These are phyloP conservation scores for Dinocampus coccinellae DNA, from an alignment of 2,888 invertebrate species.

Conservation along the genomic window DNA sequence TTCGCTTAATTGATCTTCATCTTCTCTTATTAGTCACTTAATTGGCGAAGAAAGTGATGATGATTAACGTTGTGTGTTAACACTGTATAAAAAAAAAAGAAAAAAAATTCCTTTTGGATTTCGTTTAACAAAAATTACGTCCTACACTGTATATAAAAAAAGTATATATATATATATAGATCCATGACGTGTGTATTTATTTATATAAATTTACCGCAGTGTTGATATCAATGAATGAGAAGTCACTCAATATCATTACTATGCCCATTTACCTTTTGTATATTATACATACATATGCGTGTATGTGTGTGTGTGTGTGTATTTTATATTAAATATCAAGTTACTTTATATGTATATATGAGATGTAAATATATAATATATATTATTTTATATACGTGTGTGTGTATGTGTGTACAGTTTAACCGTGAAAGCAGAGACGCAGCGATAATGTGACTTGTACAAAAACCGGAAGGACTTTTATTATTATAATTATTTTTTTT, in stretches of 20 bases:
- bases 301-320: background rate
- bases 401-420: background rate
- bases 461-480: background rate
- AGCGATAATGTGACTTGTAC: background rate
- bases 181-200: background rate
- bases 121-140: background rate
- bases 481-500: background rate
- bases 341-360: background rate
- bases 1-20: conserved; percentile 53
- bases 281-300: background rate
- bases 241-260: background rate
- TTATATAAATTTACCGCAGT: background rate
- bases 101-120: conserved; percentile 10
- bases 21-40: conserved; percentile 50
- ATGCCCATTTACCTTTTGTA: background rate
- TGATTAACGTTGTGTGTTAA: conserved; percentile 42
- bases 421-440: background rate
- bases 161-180: background rate
- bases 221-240: background rate
- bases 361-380: background rate
- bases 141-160: too few relatives aligned
- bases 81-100: conserved; percentile 27
- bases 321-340: background rate
- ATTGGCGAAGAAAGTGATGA: conserved; percentile 55
- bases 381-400: background rate